These are phyloP conservation scores for Protobothrops mucrosquamatus DNA, from an alignment of 2,113 vertebrate species.

Conservation along the genomic window DNA sequence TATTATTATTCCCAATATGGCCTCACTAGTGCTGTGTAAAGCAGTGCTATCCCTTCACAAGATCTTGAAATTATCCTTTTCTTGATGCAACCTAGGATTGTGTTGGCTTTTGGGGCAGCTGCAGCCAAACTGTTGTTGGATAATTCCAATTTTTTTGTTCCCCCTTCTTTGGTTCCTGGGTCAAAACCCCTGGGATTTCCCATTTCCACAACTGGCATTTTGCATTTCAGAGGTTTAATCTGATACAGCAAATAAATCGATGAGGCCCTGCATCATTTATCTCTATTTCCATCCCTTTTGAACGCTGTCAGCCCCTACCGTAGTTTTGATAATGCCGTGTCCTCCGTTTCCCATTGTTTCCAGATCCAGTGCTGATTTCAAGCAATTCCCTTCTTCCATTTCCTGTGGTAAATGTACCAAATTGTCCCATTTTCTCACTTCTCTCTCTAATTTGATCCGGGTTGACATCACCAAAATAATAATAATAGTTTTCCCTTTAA, in stretches of 20 bases:
- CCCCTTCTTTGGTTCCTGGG: not conserved
- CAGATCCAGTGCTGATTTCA: conserved; percentile 48
- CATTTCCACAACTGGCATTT: conserved; percentile 34
- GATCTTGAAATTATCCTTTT: too few relatives aligned
- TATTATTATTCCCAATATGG: too few relatives aligned
- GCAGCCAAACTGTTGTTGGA: not conserved
- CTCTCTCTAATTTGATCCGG: conserved; percentile 40
- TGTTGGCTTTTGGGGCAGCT: too few relatives aligned
- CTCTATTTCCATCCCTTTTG: conserved; percentile 31
- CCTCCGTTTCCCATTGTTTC: not conserved
- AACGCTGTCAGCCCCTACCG: conserved; percentile 38
- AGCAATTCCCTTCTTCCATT: conserved; percentile 30
- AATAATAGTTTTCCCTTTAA: conserved; percentile 48
- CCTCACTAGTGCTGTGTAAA: too few relatives aligned
- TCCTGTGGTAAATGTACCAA: conserved; percentile 42
- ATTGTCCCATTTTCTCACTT: conserved; percentile 15
- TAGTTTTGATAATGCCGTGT: conserved; percentile 43
- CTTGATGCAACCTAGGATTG: too few relatives aligned
- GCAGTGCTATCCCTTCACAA: too few relatives aligned
- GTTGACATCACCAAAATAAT: conserved; percentile 45
- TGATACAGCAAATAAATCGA: conserved; percentile 22
- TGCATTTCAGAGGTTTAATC: conserved; percentile 35
- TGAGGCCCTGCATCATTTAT: conserved; percentile 36
- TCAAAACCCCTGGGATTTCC: conserved; percentile 3
- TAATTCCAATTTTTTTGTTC: not conserved